phyloP scores from a whole-genome alignment of 2,888 invertebrate genomes.

The Cosmia pyralina region DNA sequence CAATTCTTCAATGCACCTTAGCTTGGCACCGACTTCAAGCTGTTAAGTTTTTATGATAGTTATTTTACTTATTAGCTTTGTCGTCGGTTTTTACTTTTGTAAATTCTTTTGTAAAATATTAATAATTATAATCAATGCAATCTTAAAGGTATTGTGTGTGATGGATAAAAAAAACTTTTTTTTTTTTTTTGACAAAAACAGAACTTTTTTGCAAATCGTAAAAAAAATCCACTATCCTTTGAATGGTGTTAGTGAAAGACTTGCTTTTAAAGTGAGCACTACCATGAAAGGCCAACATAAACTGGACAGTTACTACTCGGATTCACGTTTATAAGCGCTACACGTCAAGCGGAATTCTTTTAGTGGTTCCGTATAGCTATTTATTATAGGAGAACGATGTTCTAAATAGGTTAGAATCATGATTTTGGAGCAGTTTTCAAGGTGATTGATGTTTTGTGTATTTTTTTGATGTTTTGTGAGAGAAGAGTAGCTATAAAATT shows the following conservation, averaged over 20 bases:
- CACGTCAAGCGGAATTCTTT: constrained; percentile 34
- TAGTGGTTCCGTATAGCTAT: constrained; percentile 59
- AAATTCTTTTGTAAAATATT: neutral
- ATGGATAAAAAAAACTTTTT: too few species aligned
- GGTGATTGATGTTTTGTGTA: constrained; percentile 35
- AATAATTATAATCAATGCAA: neutral
- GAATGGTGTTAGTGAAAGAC: too few species aligned
- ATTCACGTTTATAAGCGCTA: constrained; percentile 26
- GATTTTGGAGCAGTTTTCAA: constrained; percentile 17
- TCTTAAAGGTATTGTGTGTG: too few species aligned
- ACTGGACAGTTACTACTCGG: constrained; percentile 24
- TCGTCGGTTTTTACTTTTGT: too few species aligned
- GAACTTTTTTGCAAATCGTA: neutral
- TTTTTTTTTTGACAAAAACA: neutral
- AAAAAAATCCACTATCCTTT: neutral
- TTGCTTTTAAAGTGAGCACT: neutral
- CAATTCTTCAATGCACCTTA: too few species aligned
- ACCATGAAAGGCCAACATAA: constrained; percentile 10
- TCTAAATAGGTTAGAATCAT: constrained; percentile 42
- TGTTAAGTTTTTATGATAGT: too few species aligned
- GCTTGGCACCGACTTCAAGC: too few species aligned
- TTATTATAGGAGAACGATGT: constrained; percentile 50
- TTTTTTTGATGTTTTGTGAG: constrained; percentile 23
- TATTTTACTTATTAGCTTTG: too few species aligned
- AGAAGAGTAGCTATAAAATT: constrained; percentile 2